Evolutionary conservation across 2,888 invertebrate genomes (phyloP), one percentile per base, ranked within the genome.

Genomic region (Lasioglossum marginatum): DNA sequence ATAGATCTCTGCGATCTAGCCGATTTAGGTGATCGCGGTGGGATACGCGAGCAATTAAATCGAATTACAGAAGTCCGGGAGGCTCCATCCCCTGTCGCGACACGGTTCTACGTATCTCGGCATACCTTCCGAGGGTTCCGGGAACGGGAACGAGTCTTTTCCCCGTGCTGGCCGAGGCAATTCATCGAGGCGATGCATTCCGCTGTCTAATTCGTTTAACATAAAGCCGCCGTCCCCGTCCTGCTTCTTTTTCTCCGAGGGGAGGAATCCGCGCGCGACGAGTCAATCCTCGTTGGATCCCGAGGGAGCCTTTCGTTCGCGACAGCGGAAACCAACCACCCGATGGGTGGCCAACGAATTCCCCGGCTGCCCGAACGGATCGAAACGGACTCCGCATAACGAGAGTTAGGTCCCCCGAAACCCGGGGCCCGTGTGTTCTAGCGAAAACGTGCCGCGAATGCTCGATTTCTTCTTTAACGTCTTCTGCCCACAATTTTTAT

Each of bases 191-290:
- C 88, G 89, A 88, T 91, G 92, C 94, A 95, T 95, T 94, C 95
- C 92, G 91, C 92, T 95, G 95, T 95, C 95, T 95, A 94, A 95
- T 95, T 93, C 94, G 93, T 94, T 95, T 95, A 95, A 93, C 93
- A 92, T 94, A 93, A 93, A 93, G 92, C 89, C 90, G 91, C 91
- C 91, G 90, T 89, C 91, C 88, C 52, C 72, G 81, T 82, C 79
- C 86, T 19, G 19, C 45, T 48, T 57, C 48, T 27, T 77, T 77
- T 63, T 68, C 79, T 63, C n/a, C 52, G 79, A 76, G 52, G 60
- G 60, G 31, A 86, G 82, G 91, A 90, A 91, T 92, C 90, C 88
- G 88, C 89, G 90, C 91, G 92, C 93, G 94, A 94, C 94, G 93
- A 94, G 93, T 94, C 94, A 94, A 95, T 95, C 94, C 93, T 91